Evolutionary conservation across 1,140 invertebrate species (phyloP).

Genomic region (Aphidius gifuensis): DNA sequence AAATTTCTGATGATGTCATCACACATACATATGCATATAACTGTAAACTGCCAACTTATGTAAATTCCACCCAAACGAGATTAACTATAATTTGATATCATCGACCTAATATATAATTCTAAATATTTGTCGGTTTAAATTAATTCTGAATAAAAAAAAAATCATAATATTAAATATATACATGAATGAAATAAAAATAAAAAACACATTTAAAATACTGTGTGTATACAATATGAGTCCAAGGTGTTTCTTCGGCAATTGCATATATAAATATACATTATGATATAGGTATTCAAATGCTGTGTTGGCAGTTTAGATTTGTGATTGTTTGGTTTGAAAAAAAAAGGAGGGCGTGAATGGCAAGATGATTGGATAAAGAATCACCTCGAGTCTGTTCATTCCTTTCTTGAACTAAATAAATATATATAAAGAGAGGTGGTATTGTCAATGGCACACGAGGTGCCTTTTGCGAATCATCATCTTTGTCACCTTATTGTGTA

Average conservation of each 20-base stretch:
- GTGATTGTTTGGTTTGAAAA: slow-evolving; percentile 17
- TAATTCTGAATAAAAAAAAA: slow-evolving; percentile 21
- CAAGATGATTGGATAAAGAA: slow-evolving; percentile 41
- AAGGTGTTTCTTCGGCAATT: slow-evolving; percentile 13
- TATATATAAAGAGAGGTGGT: slow-evolving; percentile 8
- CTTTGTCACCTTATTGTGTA: slow-evolving; percentile 10
- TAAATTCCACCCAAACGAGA: slow-evolving; percentile 19
- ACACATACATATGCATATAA: no score
- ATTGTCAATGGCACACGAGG: slow-evolving; percentile 20
- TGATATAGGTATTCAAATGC: slow-evolving; percentile 3
- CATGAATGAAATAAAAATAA: neutral
- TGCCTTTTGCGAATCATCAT: slow-evolving; percentile 25
- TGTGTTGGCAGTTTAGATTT: slow-evolving; percentile 24
- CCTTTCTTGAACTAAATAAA: slow-evolving; percentile 18
- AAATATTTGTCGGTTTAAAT: slow-evolving; percentile 4
- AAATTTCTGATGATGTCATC: no score
- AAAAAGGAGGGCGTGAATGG: slow-evolving; percentile 35
- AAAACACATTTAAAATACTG: neutral
- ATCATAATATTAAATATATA: slow-evolving; percentile 7
- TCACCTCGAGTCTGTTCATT: slow-evolving; percentile 26
- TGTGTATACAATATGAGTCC: slow-evolving; percentile 13
- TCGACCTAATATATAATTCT: slow-evolving; percentile 22
- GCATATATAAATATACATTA: neutral
- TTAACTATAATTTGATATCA: slow-evolving; percentile 24
- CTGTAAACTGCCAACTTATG: slow-evolving; percentile 13